Evolutionary conservation across 1,140 invertebrate genomes (phyloP).

Genomic region (Pristionchus pacificus): DNA sequence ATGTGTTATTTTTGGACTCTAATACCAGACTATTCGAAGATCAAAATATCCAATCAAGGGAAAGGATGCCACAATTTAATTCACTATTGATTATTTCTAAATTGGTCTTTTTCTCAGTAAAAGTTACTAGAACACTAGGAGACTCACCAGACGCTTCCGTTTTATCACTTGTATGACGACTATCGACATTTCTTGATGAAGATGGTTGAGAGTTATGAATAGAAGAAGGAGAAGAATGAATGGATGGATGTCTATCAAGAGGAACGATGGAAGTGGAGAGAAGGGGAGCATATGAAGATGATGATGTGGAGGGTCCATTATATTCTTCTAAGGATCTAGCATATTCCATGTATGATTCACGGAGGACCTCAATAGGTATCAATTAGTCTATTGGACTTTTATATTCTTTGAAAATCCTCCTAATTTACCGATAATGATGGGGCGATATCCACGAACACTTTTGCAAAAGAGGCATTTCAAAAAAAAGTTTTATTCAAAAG

Average conservation of each 20-base stretch:
- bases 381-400: neutral
- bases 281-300: neutral
- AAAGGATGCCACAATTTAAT: too few species aligned
- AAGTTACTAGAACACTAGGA: too few species aligned
- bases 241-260: too few species aligned
- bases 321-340: slow-evolving; percentile 69
- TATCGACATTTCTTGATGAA: neutral
- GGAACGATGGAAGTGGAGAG: too few species aligned
- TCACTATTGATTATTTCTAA: too few species aligned
- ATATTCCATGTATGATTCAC: slow-evolving; percentile 85
- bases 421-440: neutral
- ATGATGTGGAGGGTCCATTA: neutral
- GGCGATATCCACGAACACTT: neutral
- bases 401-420: neutral
- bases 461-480: slow-evolving; percentile 1
- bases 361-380: slow-evolving; percentile 61
- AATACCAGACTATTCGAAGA: too few species aligned
- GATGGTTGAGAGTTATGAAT: too few species aligned
- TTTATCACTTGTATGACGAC: too few species aligned
- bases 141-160: too few species aligned
- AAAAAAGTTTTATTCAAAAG: slow-evolving; percentile 13
- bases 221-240: neutral
- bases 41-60: too few species aligned
- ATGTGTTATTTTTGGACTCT: too few species aligned
- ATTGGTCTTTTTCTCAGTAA: too few species aligned